Conservation (phyloP, 1,140 invertebrate species). For the Zelostemma sp. region DNA sequence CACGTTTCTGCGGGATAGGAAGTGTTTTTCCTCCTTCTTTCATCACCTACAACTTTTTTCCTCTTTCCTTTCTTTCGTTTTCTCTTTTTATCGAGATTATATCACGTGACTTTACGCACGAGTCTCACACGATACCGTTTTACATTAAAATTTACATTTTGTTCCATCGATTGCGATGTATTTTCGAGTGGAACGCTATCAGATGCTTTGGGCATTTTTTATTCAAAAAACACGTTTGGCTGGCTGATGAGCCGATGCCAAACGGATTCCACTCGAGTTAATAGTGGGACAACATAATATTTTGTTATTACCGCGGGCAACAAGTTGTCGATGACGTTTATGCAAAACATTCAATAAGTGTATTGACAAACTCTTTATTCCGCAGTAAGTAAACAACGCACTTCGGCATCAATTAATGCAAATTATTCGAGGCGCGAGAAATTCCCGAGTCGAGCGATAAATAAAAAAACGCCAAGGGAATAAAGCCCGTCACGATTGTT, state of each 20-base stretch:
- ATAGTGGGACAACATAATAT: constrained; percentile 16
- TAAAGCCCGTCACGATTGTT: too few species aligned
- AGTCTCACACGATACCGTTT: constrained; percentile 14
- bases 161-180: constrained; percentile 25
- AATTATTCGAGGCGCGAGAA: too few species aligned
- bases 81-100: constrained; percentile 29
- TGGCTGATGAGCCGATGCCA: constrained; percentile 2
- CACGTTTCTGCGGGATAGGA: constrained; percentile 46
- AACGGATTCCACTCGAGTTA: neutral
- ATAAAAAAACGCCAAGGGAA: too few species aligned
- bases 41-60: constrained; percentile 19
- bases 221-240: constrained; percentile 29
- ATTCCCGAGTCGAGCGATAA: too few species aligned
- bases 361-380: too few species aligned
- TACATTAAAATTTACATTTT: constrained; percentile 25
- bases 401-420: too few species aligned
- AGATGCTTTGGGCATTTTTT: constrained; percentile 32
- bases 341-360: neutral
- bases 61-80: constrained; percentile 13
- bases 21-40: constrained; percentile 27
- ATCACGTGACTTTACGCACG: constrained; percentile 46
- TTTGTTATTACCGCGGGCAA: constrained; percentile 20
- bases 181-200: constrained; percentile 27
- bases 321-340: constrained; percentile 14
- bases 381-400: too few species aligned